phyloP scores from a whole-genome alignment of 2,113 vertebrate species.

The Anser cygnoides region DNA sequence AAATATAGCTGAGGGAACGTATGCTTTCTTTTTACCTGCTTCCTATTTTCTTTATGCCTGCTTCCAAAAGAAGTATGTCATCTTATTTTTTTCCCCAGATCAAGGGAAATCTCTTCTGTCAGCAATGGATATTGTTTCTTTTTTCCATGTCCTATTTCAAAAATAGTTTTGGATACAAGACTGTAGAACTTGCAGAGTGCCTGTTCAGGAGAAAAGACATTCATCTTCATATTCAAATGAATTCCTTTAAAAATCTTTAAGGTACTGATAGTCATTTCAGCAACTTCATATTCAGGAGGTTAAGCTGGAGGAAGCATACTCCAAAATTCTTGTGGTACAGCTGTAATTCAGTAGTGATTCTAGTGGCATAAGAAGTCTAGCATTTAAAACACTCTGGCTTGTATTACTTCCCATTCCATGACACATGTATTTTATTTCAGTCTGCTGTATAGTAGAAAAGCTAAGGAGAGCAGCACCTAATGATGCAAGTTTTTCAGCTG shows the following conservation, averaged over 20 bases:
- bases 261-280: neutral
- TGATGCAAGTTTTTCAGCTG: neutral
- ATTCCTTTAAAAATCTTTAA: neutral
- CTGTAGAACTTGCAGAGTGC: neutral
- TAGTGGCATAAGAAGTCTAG: neutral
- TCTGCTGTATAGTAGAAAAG: neutral
- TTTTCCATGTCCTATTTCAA: neutral
- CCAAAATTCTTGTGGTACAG: neutral
- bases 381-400: neutral
- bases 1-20: neutral
- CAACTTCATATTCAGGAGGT: neutral
- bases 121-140: neutral
- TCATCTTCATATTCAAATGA: neutral
- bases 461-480: neutral
- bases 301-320: neutral
- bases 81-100: rapidly evolving
- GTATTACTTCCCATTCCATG: neutral
- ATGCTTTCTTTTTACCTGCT: neutral
- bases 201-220: neutral
- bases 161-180: neutral
- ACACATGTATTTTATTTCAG: neutral
- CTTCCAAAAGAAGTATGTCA: neutral
- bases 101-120: neutral
- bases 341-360: neutral
- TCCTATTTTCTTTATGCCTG: neutral